These are phyloP conservation scores for Neuroterus valhalla DNA, from an alignment of 1,140 invertebrate genomes.

Conservation along the genomic window DNA sequence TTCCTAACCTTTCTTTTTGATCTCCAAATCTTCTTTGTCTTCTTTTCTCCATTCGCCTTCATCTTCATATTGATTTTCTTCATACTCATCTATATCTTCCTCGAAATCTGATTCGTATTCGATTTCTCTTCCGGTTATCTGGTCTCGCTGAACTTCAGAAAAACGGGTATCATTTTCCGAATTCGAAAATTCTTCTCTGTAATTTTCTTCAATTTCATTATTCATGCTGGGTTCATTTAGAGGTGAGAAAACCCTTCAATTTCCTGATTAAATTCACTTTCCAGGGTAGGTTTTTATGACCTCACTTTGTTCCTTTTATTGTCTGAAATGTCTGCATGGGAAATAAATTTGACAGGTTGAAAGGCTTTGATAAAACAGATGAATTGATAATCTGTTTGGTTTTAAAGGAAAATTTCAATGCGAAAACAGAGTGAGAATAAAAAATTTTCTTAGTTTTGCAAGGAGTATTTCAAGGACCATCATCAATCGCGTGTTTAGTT, in stretches of 20 bases:
- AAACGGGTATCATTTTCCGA: background rate
- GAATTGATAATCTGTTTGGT: too few species aligned
- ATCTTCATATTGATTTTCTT: background rate
- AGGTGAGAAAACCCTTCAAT: conserved; percentile 20
- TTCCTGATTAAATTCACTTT: conserved; percentile 29
- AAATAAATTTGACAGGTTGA: background rate
- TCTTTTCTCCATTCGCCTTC: conserved; percentile 25
- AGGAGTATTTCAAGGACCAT: too few species aligned
- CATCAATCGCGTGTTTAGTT: too few species aligned
- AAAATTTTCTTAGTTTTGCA: too few species aligned
- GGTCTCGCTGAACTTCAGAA: background rate
- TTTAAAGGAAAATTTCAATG: too few species aligned
- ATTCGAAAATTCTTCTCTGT: background rate
- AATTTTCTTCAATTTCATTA: conserved; percentile 4
- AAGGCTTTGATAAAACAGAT: background rate
- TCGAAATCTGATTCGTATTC: conserved; percentile 26
- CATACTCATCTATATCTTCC: background rate
- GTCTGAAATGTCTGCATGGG: background rate
- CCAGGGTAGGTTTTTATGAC: conserved; percentile 1
- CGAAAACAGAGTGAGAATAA: too few species aligned
- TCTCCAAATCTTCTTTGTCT: background rate
- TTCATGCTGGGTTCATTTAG: conserved; percentile 13
- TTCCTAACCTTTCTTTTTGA: conserved; percentile 9
- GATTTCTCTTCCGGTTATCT: background rate
- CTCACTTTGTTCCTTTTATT: conserved; percentile 18